These are phyloP conservation scores for Salmo trutta DNA, from an alignment of 2,797 vertebrate genomes.

Conservation along the genomic window DNA sequence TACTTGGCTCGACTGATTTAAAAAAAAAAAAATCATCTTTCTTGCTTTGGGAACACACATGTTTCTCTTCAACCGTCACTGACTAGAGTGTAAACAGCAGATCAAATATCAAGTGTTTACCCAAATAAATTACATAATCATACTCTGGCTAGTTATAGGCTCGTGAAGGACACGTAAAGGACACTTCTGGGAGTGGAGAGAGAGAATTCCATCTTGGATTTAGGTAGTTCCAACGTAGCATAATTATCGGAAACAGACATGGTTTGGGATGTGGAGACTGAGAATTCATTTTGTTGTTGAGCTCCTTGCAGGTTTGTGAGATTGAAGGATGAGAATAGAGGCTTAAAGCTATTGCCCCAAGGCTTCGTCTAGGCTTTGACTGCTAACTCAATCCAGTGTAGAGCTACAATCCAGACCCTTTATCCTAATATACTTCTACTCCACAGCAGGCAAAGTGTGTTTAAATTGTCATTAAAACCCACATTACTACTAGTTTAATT, in stretches of 20 bases:
- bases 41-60: neutral
- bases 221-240: neutral
- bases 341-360: neutral
- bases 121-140: slow-evolving; percentile 40
- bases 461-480: neutral
- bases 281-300: neutral
- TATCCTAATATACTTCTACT: neutral
- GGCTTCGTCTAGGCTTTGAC: neutral
- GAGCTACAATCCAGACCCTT: neutral
- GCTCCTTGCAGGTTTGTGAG: neutral
- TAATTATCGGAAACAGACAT: neutral
- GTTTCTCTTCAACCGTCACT: slow-evolving; percentile 3
- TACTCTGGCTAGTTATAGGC: slow-evolving; percentile 17
- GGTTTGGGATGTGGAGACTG: neutral
- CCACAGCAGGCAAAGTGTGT: neutral
- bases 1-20: slow-evolving; percentile 1
- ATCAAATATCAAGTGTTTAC: slow-evolving; percentile 47
- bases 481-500: too few species aligned
- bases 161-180: neutral
- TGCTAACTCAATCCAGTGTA: neutral
- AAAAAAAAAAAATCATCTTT: neutral
- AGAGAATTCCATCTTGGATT: slow-evolving; percentile 8
- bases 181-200: neutral
- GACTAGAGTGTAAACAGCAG: slow-evolving; percentile 29
- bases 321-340: neutral